Conservation (phyloP, 2,113 vertebrate species). For the Tupaia tana region DNA sequence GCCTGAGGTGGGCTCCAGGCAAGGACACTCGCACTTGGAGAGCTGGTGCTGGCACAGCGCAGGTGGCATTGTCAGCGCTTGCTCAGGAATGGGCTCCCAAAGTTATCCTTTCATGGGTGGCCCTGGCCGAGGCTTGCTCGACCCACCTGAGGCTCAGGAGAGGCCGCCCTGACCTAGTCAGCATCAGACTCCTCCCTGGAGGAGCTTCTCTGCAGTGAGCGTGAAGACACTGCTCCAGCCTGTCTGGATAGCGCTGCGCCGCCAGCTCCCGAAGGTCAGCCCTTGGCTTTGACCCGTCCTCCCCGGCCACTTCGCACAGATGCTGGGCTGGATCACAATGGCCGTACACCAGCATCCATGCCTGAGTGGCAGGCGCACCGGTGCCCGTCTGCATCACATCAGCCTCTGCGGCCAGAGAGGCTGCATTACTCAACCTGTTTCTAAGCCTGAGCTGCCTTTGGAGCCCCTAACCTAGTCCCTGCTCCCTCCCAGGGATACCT, state of each 20-base stretch:
- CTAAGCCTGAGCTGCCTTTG: not conserved
- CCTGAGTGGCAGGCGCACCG: not conserved
- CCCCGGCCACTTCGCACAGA: not conserved
- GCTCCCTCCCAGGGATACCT: not conserved
- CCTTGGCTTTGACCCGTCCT: not conserved
- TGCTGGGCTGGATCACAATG: not conserved
- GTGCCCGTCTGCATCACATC: not conserved
- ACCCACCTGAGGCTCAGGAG: not conserved
- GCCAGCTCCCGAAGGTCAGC: not conserved
- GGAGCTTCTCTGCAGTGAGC: not conserved
- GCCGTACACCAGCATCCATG: not conserved
- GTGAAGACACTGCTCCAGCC: not conserved
- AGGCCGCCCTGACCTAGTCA: not conserved
- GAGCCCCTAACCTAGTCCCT: not conserved
- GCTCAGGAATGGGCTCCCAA: not conserved
- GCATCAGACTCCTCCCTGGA: not conserved
- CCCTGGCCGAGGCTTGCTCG: not conserved
- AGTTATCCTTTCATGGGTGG: not conserved
- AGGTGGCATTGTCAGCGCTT: not conserved
- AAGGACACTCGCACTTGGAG: not conserved
- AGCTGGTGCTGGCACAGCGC: not conserved
- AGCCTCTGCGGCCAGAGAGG: not conserved
- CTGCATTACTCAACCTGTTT: not conserved
- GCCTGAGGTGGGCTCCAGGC: not conserved
- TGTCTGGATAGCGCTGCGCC: not conserved